These are phyloP conservation scores for Rhinopomastus cyanomelas DNA, from an alignment of 2,113 vertebrate species.

Conservation along the genomic window DNA sequence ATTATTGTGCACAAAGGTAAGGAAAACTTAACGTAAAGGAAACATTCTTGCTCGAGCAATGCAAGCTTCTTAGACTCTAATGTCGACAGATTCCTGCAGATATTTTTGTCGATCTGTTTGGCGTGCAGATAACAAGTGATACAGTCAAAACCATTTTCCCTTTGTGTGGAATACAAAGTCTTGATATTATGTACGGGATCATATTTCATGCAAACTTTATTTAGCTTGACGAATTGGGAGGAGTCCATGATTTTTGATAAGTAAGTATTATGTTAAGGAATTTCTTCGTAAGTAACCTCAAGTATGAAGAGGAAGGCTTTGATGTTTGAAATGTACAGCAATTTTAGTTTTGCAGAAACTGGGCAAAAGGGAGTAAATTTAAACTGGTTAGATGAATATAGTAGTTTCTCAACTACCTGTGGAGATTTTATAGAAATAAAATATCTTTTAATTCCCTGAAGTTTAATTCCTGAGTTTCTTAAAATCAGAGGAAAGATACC, in stretches of 20 bases:
- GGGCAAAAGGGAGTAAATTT: not conserved
- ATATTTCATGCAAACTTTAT: not conserved
- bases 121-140: not conserved
- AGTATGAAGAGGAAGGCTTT: not conserved
- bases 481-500: not conserved
- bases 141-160: not conserved
- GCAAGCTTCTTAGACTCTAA: not conserved
- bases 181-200: not conserved
- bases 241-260: not conserved
- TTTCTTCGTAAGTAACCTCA: not conserved
- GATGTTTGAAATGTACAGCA: not conserved
- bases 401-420: not conserved
- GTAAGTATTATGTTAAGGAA: not conserved
- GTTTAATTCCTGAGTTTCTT: not conserved
- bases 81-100: not conserved
- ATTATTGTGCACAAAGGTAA: not conserved
- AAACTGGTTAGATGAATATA: not conserved
- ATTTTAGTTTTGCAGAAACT: not conserved
- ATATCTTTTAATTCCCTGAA: not conserved
- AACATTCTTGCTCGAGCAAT: not conserved
- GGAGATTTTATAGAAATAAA: not conserved
- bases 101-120: not conserved
- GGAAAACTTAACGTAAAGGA: not conserved
- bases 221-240: not conserved
- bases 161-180: not conserved